Base-by-base conservation (phyloP, 2,888 invertebrate species). In the Drosophila nigricruria region DNA sequence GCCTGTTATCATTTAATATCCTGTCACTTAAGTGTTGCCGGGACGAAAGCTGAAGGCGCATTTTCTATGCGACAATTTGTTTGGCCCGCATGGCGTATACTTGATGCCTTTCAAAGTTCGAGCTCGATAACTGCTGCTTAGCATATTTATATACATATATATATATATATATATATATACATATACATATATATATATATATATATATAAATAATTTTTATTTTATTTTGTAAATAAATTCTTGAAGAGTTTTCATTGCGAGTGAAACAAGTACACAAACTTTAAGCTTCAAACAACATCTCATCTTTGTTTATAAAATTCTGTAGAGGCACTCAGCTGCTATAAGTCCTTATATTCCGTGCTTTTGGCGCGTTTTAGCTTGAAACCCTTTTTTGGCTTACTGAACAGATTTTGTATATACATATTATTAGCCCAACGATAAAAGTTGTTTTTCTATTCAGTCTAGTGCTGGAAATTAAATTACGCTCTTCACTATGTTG, bases 1-100 rank as follows among this genome's bases (percentile, higher is more conserved):
- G 53, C 53, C 73, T 75, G 84, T 76, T 83, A 90, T 88, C 88
- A 86, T 89, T 89, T 88, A 88, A 88, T 88, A 88, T 86, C 88
- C 87, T 88, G 87, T 86, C 87, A 88, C 80, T 89, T 86, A 70
- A 75, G 66, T 63, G 65, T 49, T 63, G 60, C 63, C 66, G 47
- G 36, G 27, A 67, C 53, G 45, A 38, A 47, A 12, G 57, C 60
- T 30, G 30, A 50, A 52, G 45, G 25, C 49, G 47, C 49, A 25
- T 49, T 49, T 69, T 34, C 70, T 61, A 32, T 18, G 45, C 43
- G 58, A 45, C 50, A 58, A 54, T 77, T 53, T 54, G n/a, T 47
- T 64, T 42, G 32, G 68, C 62, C 56, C 45, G 56, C 74, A 45
- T 68, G 43, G 45, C 75, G 73, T 74, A 53, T 65, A 30, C 72